Base-by-base conservation (phyloP, 2,113 vertebrate species). In the Hoplias malabaricus region DNA sequence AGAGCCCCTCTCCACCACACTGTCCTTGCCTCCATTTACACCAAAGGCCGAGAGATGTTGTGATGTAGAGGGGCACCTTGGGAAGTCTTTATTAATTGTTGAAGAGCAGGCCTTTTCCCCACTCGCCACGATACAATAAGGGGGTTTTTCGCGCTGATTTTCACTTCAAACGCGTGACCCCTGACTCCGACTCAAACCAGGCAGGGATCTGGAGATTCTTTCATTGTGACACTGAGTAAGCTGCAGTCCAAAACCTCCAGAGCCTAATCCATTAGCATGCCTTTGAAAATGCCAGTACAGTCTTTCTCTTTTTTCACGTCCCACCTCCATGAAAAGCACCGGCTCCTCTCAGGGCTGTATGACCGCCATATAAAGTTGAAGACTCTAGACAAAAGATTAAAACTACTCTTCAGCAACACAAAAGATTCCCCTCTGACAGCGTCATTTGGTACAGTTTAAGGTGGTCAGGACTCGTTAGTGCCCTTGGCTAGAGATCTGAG, bases 91-190 rank as follows among this genome's bases (percentile, higher is more conserved):
- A 63, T 29, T 75, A 82, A 82, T 78, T 67, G 81, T 79, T 82
- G 63, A 79, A 82, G 77, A 71, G 77, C 31, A 27, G 33, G 29
- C 40, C 34, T 23, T 66, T 56, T 38, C 53, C 57, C 59, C n/a
- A 19, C 43, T 53, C 65, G 48, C 69, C 14, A 23, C 53, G 10
- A 62, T 75, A 75, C 77, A 82, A 76, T 82, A 69, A 62, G 69
- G 77, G 53, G 69, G 77, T 75, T 79, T 75, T 69, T 70, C 68
- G 31, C 61, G 23, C 54, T 43, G 61, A 78, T 79, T 82, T 79
- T 79, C 72, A 69, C 81, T 83, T 83, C 81, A 83, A 83, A 80
- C 68, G 31, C 23, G 40, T 80, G 77, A 83, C 73, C 81, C 33
- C 54, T 80, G 81, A 83, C 77, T 48, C 77, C 1, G 34, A 67